Base-by-base conservation (phyloP, 2,113 vertebrate genomes). In the Isichthys henryi region DNA sequence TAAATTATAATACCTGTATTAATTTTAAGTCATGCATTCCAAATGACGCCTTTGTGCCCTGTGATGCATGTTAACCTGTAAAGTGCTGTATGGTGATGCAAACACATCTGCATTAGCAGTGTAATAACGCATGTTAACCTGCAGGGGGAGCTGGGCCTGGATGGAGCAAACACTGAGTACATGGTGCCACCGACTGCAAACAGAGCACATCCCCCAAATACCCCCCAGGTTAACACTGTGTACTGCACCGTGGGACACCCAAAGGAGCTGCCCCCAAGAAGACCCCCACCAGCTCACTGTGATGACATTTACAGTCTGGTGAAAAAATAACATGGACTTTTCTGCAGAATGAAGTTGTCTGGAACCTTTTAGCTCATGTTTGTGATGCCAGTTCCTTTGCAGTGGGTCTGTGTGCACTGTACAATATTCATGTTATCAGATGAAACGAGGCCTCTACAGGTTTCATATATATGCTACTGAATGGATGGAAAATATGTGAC, bases 221-320 rank as follows among this genome's bases (percentile, higher is more conserved):
- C 8, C 58, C 58, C 2, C 23, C 58, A 62, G 58, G 1, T 0
- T 56, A 66, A 88, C 35, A 77, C 88, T 52, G 88, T 88, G 4
- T 88, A 88, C 74, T 74, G 49, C 66, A 88, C 88, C 0, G 10
- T 88, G 45, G 87, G 87, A 66, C 66, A 80, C n/a, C 11, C n/a
- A 43, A 43, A 0, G 31, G 13, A 35, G 2, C 17, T 3, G 23
- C 58, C 23, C 23, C 58, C 23, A 62, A 3, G 58, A 62, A 0
- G 0, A n/a, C 31, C 77, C 77, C 77, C 35, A 21, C 74, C 31
- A 80, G 39, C 13, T 43, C 31, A 80, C 74, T 39, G 11, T 80
- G 74, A 31, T 80, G 74, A 19, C 19, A 80, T 80, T 17, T 80
- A 80, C 74, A 80, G 74, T 13, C 27, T 43, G 74, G 74, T 80